These are phyloP conservation scores for Platysternon megacephalum DNA, from an alignment of 2,113 vertebrate species.

Conservation along the genomic window DNA sequence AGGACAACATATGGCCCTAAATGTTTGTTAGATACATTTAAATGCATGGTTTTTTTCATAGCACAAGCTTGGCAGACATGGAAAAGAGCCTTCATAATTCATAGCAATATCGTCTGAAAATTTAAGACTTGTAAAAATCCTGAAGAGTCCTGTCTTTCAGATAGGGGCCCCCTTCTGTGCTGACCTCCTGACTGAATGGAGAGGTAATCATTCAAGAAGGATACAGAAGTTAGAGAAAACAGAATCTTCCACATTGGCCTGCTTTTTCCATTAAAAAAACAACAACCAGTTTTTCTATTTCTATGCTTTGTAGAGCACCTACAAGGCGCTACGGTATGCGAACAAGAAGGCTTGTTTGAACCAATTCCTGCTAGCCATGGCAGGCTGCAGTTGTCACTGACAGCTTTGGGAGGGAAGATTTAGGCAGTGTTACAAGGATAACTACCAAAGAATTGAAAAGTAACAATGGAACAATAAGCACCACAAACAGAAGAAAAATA, in stretches of 20 bases:
- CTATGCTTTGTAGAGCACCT: background rate
- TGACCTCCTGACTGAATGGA: background rate
- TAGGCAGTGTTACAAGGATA: background rate
- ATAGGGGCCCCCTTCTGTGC: background rate
- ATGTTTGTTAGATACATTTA: background rate
- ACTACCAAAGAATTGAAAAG: background rate
- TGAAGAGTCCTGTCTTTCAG: background rate
- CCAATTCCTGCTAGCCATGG: background rate
- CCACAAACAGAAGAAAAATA: background rate
- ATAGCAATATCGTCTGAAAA: background rate
- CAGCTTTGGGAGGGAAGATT: background rate
- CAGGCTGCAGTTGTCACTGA: background rate
- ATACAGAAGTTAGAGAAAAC: background rate
- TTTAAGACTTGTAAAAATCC: background rate
- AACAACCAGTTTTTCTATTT: background rate
- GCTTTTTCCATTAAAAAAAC: background rate
- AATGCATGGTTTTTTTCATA: background rate
- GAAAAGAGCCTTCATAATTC: background rate
- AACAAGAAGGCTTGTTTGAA: background rate
- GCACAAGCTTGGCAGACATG: background rate
- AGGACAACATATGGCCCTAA: background rate
- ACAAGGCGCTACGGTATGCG: background rate
- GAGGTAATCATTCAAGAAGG: background rate
- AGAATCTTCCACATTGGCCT: background rate
- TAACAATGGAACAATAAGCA: background rate